Evolutionary conservation across 2,888 invertebrate species (phyloP).

Genomic region (Falcaria lacertinaria): DNA sequence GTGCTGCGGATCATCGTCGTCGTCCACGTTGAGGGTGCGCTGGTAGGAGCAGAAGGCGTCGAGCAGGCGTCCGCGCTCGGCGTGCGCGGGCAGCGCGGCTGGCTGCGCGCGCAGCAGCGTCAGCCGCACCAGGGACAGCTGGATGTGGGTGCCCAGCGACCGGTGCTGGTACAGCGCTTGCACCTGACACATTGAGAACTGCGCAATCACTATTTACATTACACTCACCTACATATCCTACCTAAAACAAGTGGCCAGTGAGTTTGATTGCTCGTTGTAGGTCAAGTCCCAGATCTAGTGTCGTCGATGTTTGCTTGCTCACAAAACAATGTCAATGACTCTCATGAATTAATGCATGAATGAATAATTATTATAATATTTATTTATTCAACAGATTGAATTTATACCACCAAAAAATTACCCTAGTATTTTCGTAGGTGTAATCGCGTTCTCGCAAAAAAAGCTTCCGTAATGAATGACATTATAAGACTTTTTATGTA

Average conservation of each 20-base stretch:
- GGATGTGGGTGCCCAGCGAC: slow-evolving; percentile 82
- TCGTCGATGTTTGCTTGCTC: neutral
- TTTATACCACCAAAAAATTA: no score
- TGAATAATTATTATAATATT: neutral
- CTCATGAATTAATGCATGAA: neutral
- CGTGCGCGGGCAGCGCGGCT: slow-evolving; percentile 78
- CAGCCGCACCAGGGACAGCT: slow-evolving; percentile 84
- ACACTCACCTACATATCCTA: neutral
- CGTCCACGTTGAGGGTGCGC: slow-evolving; percentile 81
- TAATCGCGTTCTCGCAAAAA: no score
- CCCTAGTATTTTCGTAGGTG: no score
- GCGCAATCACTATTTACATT: neutral
- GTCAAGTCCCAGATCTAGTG: neutral
- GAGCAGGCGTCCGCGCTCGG: slow-evolving; percentile 83
- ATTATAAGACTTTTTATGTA: no score
- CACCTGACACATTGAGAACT: slow-evolving; percentile 62
- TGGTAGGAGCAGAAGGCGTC: slow-evolving; percentile 88
- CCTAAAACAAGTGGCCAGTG: no score
- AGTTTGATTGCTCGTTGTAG: neutral
- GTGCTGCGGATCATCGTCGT: slow-evolving; percentile 84
- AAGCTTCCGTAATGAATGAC: no score
- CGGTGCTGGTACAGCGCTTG: slow-evolving; percentile 90
- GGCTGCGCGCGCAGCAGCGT: slow-evolving; percentile 86
- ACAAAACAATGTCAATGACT: neutral
- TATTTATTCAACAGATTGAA: no score